Conservation (phyloP, 1,140 invertebrate species). For the Tyrophagus putrescentiae region DNA sequence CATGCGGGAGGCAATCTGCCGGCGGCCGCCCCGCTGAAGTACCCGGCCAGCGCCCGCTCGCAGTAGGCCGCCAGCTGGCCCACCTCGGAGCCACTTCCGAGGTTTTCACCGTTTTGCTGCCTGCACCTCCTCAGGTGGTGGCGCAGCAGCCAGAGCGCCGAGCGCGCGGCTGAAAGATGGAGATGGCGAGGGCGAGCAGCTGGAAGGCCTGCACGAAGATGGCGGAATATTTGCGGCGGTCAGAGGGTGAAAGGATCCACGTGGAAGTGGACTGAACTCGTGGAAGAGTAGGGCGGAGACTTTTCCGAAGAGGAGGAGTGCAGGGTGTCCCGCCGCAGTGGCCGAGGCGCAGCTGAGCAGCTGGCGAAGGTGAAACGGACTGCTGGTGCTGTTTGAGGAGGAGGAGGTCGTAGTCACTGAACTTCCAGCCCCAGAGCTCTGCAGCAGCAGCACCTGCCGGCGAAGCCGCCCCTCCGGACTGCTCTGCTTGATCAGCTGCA, state of each 20-base stretch:
- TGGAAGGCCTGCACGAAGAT: slow-evolving; percentile 90
- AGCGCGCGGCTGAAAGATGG: slow-evolving; percentile 77
- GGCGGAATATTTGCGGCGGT: slow-evolving; percentile 46
- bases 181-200: slow-evolving; percentile 72
- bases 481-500: slow-evolving; percentile 74
- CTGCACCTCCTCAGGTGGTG: slow-evolving; percentile 74
- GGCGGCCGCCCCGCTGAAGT: slow-evolving; percentile 63
- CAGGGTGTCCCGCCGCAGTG: slow-evolving; percentile 34
- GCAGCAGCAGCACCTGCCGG: too few relatives aligned
- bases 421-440: too few relatives aligned
- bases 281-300: too few relatives aligned
- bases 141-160: slow-evolving; percentile 86
- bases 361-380: too few relatives aligned
- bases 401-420: too few relatives aligned
- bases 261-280: too few relatives aligned
- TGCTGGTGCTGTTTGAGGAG: too few relatives aligned
- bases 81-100: too few relatives aligned
- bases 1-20: slow-evolving; percentile 82
- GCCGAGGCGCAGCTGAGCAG: slow-evolving; percentile 13
- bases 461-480: slow-evolving; percentile 31
- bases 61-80: slow-evolving; percentile 93
- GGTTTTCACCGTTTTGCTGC: slow-evolving; percentile 74
- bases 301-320: too few relatives aligned
- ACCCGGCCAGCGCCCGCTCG: slow-evolving; percentile 72
- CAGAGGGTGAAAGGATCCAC: too few relatives aligned